phyloP scores from a whole-genome alignment of 2,113 vertebrate genomes.

The Lophius piscatorius region DNA sequence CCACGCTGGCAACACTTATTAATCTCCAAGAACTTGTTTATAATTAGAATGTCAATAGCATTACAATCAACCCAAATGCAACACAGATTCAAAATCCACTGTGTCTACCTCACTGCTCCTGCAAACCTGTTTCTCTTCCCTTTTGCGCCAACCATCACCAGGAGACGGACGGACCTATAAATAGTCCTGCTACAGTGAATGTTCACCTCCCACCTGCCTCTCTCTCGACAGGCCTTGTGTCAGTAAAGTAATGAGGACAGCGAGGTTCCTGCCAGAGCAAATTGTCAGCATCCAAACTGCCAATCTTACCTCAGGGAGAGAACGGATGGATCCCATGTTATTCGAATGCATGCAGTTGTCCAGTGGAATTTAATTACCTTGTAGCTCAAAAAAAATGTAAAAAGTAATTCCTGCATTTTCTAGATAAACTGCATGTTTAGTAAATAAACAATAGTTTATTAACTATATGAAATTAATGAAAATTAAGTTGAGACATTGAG shows the following conservation, averaged over 20 bases:
- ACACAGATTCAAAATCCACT: not conserved
- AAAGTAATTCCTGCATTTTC: too few relatives aligned
- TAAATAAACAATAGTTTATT: too few relatives aligned
- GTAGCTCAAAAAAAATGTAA: too few relatives aligned
- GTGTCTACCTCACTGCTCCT: slow-evolving; percentile 25
- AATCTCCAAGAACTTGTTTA: slow-evolving; percentile 16
- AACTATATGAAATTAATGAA: too few relatives aligned
- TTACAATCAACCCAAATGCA: slow-evolving; percentile 26
- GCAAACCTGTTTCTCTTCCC: slow-evolving; percentile 15
- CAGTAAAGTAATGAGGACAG: slow-evolving; percentile 68
- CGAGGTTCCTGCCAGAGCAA: slow-evolving; percentile 40
- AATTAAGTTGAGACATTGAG: too few relatives aligned
- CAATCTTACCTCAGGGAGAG: slow-evolving; percentile 10
- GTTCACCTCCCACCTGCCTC: slow-evolving; percentile 55
- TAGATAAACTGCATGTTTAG: too few relatives aligned
- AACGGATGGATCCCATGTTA: slow-evolving; percentile 6
- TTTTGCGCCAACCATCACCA: slow-evolving; percentile 51
- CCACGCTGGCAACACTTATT: slow-evolving; percentile 17
- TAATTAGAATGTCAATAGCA: slow-evolving; percentile 27
- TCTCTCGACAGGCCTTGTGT: slow-evolving; percentile 44
- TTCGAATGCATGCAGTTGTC: not conserved
- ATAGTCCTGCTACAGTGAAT: slow-evolving; percentile 52
- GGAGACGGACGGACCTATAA: slow-evolving; percentile 69
- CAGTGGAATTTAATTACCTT: not conserved
- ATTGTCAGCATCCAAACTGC: slow-evolving; percentile 45